Evolutionary conservation across 2,888 invertebrate genomes (phyloP).

Genomic region (Eristalis tenax): DNA sequence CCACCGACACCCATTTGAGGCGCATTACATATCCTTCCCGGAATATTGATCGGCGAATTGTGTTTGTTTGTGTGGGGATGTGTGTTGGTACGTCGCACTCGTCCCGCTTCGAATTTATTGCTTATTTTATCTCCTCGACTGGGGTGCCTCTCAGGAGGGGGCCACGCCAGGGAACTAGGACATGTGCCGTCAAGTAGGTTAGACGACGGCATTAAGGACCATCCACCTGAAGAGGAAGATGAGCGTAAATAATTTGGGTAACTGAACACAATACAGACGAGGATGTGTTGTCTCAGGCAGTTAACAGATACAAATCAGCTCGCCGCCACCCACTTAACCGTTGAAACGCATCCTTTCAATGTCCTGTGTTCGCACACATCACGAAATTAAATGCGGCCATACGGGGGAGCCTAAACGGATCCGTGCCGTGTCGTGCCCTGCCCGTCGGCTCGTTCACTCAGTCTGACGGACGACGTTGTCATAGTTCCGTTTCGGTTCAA

Average conservation of each 20-base stretch:
- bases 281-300: slow-evolving; percentile 39
- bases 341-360: slow-evolving; percentile 51
- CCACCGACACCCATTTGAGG: slow-evolving; percentile 29
- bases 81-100: slow-evolving; percentile 12
- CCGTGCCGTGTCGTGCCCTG: not conserved
- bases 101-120: slow-evolving; percentile 59
- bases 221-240: slow-evolving; percentile 47
- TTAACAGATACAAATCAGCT: not conserved
- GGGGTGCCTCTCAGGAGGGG: not conserved
- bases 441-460: not conserved
- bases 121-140: slow-evolving; percentile 62
- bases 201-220: slow-evolving; percentile 57
- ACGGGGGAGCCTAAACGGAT: slow-evolving; percentile 2
- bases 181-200: slow-evolving; percentile 51
- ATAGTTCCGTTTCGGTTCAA: slow-evolving; percentile 49
- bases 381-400: not conserved
- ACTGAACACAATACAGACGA: slow-evolving; percentile 47
- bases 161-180: slow-evolving; percentile 22
- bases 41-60: slow-evolving; percentile 63
- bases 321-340: not conserved
- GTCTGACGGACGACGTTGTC: slow-evolving; percentile 6
- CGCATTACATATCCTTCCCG: slow-evolving; percentile 63
- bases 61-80: slow-evolving; percentile 55
- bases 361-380: slow-evolving; percentile 13
- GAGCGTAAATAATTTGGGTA: slow-evolving; percentile 59